Evolutionary conservation across 2,797 vertebrate genomes (phyloP).

Genomic region (Loris lydekkerianus): DNA sequence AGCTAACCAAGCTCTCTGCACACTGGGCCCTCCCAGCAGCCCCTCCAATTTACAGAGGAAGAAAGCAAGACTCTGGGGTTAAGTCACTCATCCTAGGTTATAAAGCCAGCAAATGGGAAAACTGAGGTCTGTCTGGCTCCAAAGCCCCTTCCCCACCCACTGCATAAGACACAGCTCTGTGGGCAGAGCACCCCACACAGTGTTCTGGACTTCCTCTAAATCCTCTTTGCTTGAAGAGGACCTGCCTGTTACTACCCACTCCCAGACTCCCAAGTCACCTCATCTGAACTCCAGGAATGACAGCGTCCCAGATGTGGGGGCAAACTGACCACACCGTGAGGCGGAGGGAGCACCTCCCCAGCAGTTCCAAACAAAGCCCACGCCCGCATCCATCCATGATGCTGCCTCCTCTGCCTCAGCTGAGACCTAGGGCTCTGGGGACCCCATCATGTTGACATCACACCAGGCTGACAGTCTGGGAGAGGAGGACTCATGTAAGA

Average conservation of each 20-base stretch:
- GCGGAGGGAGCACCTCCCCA: not conserved
- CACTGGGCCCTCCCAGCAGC: not conserved
- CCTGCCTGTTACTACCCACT: not conserved
- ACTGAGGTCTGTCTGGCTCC: not conserved
- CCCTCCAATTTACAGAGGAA: not conserved
- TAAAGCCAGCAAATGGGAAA: not conserved
- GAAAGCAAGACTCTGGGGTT: not conserved
- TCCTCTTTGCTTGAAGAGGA: not conserved
- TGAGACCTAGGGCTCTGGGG: not conserved
- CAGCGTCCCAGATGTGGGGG: not conserved
- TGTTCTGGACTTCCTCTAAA: not conserved
- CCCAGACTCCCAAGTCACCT: not conserved
- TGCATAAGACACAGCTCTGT: not conserved
- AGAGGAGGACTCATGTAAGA: not conserved
- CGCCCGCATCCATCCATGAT: not conserved
- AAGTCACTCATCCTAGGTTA: not conserved
- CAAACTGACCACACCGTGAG: not conserved
- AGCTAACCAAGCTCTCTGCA: not conserved
- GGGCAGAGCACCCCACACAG: too few relatives aligned
- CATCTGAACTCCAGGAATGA: not conserved
- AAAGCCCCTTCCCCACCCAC: not conserved
- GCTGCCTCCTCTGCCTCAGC: not conserved
- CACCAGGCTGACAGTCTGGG: not conserved
- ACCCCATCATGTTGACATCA: not conserved
- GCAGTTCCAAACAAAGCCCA: not conserved